Evolutionary conservation across 2,888 invertebrate species (phyloP), one percentile per base, ranked within the genome.

Genomic region (Ophioninae sp.): DNA sequence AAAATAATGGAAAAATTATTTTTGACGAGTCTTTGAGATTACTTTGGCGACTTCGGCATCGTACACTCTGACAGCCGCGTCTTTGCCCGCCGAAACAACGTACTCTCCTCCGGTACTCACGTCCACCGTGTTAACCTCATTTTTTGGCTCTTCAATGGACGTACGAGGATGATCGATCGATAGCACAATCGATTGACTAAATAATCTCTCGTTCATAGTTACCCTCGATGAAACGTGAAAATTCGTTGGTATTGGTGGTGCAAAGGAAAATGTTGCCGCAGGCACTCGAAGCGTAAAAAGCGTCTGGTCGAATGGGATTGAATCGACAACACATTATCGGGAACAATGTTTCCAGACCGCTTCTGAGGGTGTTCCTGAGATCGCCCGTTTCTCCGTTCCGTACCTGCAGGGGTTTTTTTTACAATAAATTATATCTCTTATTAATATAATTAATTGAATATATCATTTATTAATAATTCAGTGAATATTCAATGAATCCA

Each of bases 111-210:
- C 75, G 20, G 85, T 17, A 78, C 89, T 90, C 3, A 93, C 84
- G 80, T 93, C 93, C 6, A 93, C 85, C 5, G 91, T 81, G 84
- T 92, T 92, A 7, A 93, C 89, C 85, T 93, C 92, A 80, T 93
- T 93, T 23, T 87, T 85, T 17, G 88, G 83, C 84, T 93, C 93
- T 93, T 85, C 17, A 86, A 65, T 74, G 51, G 72, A 71, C 51
- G 65, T 59, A 8, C 63, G n/a, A n/a, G n/a, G n/a, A n/a, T n/a
- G n/a, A n/a, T n/a, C n/a, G n/a, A n/a, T n/a, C n/a, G n/a, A n/a
- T n/a, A n/a, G n/a, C n/a, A n/a, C n/a, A n/a, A n/a, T n/a, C 20
- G 22, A 61, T 74, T 39, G 30, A 51, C 23, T 39, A 23, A 61
- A 17, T 77, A 51, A 63, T 39, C 39, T 30, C 59, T 74, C 13